Evolutionary conservation across 1,140 invertebrate genomes (phyloP), one percentile per base, ranked within the genome.

Genomic region (Drosophila ironensis): DNA sequence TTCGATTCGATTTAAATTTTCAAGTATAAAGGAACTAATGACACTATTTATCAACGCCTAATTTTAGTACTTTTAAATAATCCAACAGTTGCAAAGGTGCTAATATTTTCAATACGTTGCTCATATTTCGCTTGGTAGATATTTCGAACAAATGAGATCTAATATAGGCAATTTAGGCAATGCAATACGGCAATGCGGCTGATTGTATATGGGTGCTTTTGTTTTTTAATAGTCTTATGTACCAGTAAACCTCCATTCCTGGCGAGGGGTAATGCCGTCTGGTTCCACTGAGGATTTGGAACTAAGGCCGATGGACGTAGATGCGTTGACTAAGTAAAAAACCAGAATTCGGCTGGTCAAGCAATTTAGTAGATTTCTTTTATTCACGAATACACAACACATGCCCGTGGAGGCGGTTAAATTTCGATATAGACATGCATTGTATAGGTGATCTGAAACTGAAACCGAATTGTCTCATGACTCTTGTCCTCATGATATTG

Each of bases 371-470:
- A 14, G 5, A 33, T 9, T 28, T 28, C 24, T 45, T 17, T 54
- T 40, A 7, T 42, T 22, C 56, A 27, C 22, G 8, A 7, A 20
- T 4, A 9, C 17, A 57, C 24, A 5, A 40, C 14, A 35, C 17
- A 22, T 7, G 11, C 7, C n/a, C 7, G 11, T 8, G 19, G 4
- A 48, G 27, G 9, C 27, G 27, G 27, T n/a, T n/a, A n/a, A n/a
- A n/a, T n/a, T n/a, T n/a, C n/a, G n/a, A n/a, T n/a, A n/a, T n/a
- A n/a, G n/a, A 9, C 7, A 28, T 7, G 3, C 38, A 44, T 3
- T 6, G 16, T 38, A 51, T 69, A 57, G 64, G 64, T 51, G 51
- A 69, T 72, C 59, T 72, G 70, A 78, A 75, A 78, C 75, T 61
- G 69, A 77, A 77, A 67, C 47, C 59, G 71, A 66, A 57, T 66